phyloP scores from a whole-genome alignment of 2,888 invertebrate genomes.

The Diarsia brunnea region DNA sequence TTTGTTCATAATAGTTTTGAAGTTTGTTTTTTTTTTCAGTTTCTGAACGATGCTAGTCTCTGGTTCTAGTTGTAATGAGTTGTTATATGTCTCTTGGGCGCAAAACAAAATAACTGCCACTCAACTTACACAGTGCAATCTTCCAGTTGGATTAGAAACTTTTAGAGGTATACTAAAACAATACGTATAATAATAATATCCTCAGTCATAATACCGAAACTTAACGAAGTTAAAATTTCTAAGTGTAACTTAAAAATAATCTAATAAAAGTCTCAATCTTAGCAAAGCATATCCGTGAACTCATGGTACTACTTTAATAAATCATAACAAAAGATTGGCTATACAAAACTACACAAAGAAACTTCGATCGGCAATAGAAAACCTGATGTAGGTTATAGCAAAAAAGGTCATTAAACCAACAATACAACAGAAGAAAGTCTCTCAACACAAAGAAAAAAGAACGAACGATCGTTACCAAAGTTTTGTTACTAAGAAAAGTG shows the following conservation, averaged over 20 bases:
- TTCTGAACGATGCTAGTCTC: constrained; percentile 39
- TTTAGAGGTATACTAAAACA: constrained; percentile 17
- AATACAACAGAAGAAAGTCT: constrained; percentile 15
- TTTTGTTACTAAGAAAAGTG: constrained; percentile 37
- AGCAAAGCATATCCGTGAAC: background rate
- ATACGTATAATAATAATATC: constrained; percentile 16
- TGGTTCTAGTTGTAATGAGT: constrained; percentile 49
- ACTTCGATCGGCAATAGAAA: background rate
- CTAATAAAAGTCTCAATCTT: constrained; percentile 3
- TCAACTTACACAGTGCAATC: constrained; percentile 40
- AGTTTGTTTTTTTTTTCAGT: constrained; percentile 38
- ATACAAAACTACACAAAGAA: background rate
- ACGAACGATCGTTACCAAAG: background rate
- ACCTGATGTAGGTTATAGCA: background rate
- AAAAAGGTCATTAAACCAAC: constrained; percentile 29
- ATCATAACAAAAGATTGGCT: constrained; percentile 14
- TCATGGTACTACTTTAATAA: background rate
- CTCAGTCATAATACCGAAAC: background rate
- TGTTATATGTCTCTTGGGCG: constrained; percentile 52
- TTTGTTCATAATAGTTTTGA: constrained; percentile 39
- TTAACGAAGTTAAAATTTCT: background rate
- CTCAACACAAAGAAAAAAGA: constrained; percentile 6
- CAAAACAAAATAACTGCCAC: constrained; percentile 49
- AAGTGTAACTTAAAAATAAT: background rate
- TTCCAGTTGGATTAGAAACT: constrained; percentile 43